These are phyloP conservation scores for Oreotrochilus melanogaster DNA, from an alignment of 2,113 vertebrate genomes.

Conservation along the genomic window DNA sequence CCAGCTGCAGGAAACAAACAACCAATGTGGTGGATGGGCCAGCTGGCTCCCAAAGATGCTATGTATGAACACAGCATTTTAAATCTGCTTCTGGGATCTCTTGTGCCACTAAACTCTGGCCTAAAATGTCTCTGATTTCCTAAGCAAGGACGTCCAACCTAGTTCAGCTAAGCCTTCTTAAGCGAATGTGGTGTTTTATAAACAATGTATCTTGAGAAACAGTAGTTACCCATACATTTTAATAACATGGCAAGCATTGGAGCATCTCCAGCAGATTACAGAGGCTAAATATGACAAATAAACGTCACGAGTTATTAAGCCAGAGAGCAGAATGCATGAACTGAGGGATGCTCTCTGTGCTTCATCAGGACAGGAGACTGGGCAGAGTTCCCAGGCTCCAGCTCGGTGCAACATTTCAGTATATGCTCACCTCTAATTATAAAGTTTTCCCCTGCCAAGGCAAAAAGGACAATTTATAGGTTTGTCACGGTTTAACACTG, in stretches of 20 bases:
- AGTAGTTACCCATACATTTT: neutral
- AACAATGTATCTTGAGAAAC: neutral
- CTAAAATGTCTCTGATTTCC: neutral
- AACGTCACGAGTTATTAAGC: neutral
- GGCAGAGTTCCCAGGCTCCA: neutral
- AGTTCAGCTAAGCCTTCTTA: neutral
- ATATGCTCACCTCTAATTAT: neutral
- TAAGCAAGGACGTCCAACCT: neutral
- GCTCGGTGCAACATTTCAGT: neutral
- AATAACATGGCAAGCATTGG: neutral
- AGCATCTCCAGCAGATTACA: neutral
- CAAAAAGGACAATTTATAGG: neutral
- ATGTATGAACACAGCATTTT: neutral
- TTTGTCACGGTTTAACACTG: no score
- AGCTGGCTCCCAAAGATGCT: neutral
- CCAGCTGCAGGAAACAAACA: neutral
- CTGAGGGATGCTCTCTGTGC: neutral
- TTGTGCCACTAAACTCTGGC: neutral
- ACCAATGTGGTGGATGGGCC: neutral
- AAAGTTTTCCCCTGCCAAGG: neutral
- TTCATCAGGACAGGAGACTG: fast-evolving
- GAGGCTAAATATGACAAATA: neutral
- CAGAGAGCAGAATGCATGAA: neutral
- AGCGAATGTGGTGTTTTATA: neutral
- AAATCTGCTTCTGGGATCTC: neutral